Conservation (phyloP, 2,113 vertebrate species). For the Etia nguti region DNA sequence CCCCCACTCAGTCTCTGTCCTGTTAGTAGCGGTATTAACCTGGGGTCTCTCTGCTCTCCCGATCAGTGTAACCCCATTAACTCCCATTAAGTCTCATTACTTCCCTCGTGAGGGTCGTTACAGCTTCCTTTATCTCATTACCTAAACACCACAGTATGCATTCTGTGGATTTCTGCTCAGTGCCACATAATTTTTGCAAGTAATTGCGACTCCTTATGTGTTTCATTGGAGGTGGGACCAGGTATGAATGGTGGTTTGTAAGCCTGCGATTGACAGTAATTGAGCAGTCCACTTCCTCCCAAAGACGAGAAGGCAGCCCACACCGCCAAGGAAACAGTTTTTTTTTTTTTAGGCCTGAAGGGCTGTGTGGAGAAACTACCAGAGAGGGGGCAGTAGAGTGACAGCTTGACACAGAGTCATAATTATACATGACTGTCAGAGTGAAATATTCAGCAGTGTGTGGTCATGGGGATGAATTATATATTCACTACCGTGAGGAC, state of each 20-base stretch:
- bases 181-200: background rate
- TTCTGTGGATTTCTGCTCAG: conserved; percentile 8
- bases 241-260: background rate
- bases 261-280: conserved; percentile 46
- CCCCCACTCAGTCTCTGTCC: conserved; percentile 31
- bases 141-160: conserved; percentile 32
- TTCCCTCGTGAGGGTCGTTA: conserved; percentile 41
- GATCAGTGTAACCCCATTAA: conserved; percentile 67
- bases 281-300: conserved; percentile 20
- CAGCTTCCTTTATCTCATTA: conserved; percentile 46
- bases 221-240: background rate
- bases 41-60: conserved; percentile 47
- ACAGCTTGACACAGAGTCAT: conserved; percentile 55
- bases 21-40: conserved; percentile 59
- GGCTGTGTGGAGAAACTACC: background rate
- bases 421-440: conserved; percentile 57
- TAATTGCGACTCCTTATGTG: background rate
- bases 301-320: background rate
- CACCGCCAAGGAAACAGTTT: background rate
- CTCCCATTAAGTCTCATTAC: conserved; percentile 66
- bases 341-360: background rate
- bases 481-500: conserved; percentile 35
- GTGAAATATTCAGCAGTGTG: conserved; percentile 52
- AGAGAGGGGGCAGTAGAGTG: conserved; percentile 23
- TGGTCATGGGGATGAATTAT: conserved; percentile 59